A percentile compares a stretch with the other conserved stretches of the same genome.
These are phyloP conservation scores for Fissipunctia ypsillon DNA, from an alignment of 2,888 invertebrate species.

Conservation along the genomic window DNA sequence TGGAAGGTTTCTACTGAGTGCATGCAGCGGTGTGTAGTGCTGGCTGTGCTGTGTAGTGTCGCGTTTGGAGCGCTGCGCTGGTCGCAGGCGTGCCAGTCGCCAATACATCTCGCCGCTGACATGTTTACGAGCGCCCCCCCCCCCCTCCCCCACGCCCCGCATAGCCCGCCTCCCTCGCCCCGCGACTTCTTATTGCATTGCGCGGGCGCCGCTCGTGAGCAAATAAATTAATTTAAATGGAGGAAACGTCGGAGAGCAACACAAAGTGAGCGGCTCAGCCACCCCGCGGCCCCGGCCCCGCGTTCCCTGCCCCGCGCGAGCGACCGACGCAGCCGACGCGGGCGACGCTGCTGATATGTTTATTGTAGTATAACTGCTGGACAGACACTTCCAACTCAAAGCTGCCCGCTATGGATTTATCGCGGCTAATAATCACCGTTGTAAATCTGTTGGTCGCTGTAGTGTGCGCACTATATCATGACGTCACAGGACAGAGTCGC, in stretches of 20 bases:
- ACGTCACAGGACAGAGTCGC: constrained; percentile 19
- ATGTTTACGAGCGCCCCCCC: constrained; percentile 79
- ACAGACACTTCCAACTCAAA: constrained; percentile 64
- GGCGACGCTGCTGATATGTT: constrained; percentile 59
- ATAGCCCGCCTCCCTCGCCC: constrained; percentile 31
- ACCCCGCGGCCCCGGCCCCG: background rate
- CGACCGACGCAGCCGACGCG: background rate
- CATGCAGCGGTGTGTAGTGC: background rate
- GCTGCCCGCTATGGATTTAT: constrained; percentile 67
- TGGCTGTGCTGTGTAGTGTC: constrained; percentile 2
- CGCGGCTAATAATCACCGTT: constrained; percentile 57
- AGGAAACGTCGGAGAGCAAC: constrained; percentile 71
- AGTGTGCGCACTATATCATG: constrained; percentile 12
- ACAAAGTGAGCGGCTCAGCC: constrained; percentile 64
- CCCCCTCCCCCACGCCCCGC: constrained; percentile 35
- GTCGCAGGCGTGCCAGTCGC: constrained; percentile 69
- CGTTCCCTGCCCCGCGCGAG: background rate
- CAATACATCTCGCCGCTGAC: constrained; percentile 80
- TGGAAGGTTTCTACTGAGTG: background rate
- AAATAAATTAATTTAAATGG: constrained; percentile 84
- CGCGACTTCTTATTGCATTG: constrained; percentile 75
- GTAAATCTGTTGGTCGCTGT: constrained; percentile 50
- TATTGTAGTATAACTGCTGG: constrained; percentile 66
- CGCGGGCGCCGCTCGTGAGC: constrained; percentile 68
- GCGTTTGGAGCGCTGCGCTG: constrained; percentile 10